Base-by-base conservation (phyloP, 2,888 invertebrate species). In the Apodemia zela region DNA sequence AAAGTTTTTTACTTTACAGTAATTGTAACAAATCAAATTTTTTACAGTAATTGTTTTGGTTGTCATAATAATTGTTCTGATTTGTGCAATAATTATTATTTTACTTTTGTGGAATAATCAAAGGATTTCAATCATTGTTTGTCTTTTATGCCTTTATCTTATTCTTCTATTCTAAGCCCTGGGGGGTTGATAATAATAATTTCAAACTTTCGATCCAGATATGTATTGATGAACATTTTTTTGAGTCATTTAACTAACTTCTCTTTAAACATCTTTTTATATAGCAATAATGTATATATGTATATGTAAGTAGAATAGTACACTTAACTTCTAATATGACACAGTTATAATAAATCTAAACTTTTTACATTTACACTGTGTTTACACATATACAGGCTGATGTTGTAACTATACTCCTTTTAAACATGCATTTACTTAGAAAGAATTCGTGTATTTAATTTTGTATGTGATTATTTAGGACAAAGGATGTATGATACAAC, bases 321-420 rank as follows among this genome's bases (percentile, higher is more conserved):
- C 84, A 86, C 89, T 91, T 91, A 91, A 67, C 67, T 63, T 68
- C 90, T 91, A 91, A 84, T 91, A 91, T 91, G 91, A 91, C 91
- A 91, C 91, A 91, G 87, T 90, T 89, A 89, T 45, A 81, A 82
- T 86, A 89, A 87, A 76, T 73, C 86, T 88, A 89, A 79, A 81
- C 84, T 87, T 88, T 87, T 82, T 86, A 87, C 84, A 86, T 80
- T 86, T 88, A 88, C 84, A 87, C 82, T 81, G 86, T 85, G 86
- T 85, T 87, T 89, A 89, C 86, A 90, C 84, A 87, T 89, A 88
- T 89, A 89, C 89, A 89, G 76, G 74, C 72, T 71, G 73, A 73
- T 75, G 75, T 70, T 80, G 80, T 80, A 77, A 81, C 81, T 5
- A 49, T 21, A 18, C 18, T 18, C 51, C 51, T 51, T 51, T 51